Percentiles rank a stretch among this genome's conserved stretches.
These are phyloP conservation scores for Lampris incognitus DNA, from an alignment of 2,113 vertebrate species.

Conservation along the genomic window DNA sequence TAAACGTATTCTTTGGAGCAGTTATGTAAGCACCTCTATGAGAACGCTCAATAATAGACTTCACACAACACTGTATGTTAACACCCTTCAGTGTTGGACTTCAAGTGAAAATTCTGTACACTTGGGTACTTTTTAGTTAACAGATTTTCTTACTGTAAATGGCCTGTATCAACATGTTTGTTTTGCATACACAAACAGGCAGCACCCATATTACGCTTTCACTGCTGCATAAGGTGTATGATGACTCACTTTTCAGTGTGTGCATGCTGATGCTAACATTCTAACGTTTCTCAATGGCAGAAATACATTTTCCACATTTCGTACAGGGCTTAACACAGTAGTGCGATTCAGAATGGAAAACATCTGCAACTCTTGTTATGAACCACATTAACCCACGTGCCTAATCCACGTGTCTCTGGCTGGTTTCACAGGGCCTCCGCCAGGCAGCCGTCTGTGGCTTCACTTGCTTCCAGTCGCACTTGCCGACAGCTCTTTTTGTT, in stretches of 20 bases:
- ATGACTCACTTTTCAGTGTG: slow-evolving; percentile 10
- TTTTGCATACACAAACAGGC: background rate
- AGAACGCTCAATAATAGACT: slow-evolving; percentile 21
- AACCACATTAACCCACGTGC: slow-evolving; percentile 9
- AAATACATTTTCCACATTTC: slow-evolving; percentile 51
- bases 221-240: slow-evolving; percentile 33
- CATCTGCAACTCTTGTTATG: slow-evolving; percentile 48
- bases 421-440: slow-evolving; percentile 81
- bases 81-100: slow-evolving; percentile 39
- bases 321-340: slow-evolving; percentile 33
- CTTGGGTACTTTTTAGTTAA: slow-evolving; percentile 1
- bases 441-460: slow-evolving; percentile 83
- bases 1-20: slow-evolving; percentile 52
- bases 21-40: slow-evolving; percentile 52
- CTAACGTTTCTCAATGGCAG: slow-evolving; percentile 55
- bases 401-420: background rate
- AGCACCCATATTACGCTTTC: slow-evolving; percentile 18
- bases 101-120: slow-evolving; percentile 38
- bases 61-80: slow-evolving; percentile 37
- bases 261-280: slow-evolving; percentile 48
- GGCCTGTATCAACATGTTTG: slow-evolving; percentile 20
- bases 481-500: slow-evolving; percentile 76
- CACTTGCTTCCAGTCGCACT: slow-evolving; percentile 72
- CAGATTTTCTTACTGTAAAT: slow-evolving; percentile 2
- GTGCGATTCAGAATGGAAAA: slow-evolving; percentile 41